Evolutionary conservation across 2,888 invertebrate species (phyloP), one percentile per base, ranked within the genome.

Genomic region (Phaonia tiefii): DNA sequence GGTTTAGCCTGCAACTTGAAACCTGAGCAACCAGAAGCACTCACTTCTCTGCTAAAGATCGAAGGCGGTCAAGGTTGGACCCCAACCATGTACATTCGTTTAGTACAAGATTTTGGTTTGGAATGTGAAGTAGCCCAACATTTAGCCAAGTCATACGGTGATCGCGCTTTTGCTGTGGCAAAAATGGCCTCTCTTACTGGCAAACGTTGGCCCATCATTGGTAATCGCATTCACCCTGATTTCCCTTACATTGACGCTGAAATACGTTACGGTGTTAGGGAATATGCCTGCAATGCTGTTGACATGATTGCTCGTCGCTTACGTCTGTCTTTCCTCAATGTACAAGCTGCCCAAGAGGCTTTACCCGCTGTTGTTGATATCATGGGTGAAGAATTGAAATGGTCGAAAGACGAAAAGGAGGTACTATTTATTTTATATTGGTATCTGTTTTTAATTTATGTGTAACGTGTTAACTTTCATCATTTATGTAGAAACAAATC

Each of bases 241-340:
- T 99, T 98, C 91, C 99, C 99, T 0, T 99, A 99, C 90, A 97
- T 99, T 87, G 99, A 99, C 89, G 99, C 99, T 13, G 99, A 99
- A 91, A 93, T 95, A 83, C 93, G 93, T 84, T 99, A 99, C 90
- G 99, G 99, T 10, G 94, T 97, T 66, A 94, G 96, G 69, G 99
- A 99, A 91, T 99, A 99, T 91, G 99, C 99, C 5, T 95, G 97
- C 90, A 96, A 97, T 0, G 97, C 99, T 0, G 94, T 98, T 44
- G 99, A 99, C 91, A 97, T 99, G 93, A 96, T 99, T 86, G 99
- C 98, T 1, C 93, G 99, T 42, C 93, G 99, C 26, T 93, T 99
- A 80, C 94, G 99, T 31, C 92, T 99, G 73, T 97, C 99, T 10
- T 99, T 99, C 92, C 93, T 99, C 83, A 99, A 99, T 91, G 98